Percentiles rank a stretch among this genome's conserved stretches.
Conservation (phyloP, 1,140 invertebrate genomes). For the Mamestra configurata region DNA sequence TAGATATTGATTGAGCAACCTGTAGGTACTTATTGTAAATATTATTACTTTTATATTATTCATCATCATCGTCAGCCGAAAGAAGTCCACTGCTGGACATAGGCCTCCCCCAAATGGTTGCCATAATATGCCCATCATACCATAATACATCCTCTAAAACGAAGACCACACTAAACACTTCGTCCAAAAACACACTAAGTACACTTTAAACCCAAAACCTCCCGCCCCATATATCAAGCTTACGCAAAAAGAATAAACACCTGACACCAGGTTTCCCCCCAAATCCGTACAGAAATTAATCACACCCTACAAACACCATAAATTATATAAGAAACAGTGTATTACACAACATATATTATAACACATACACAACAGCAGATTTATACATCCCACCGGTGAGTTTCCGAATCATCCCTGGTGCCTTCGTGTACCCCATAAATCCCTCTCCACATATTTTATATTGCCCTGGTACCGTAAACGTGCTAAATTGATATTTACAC, state of each 20-base stretch:
- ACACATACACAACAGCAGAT: constrained; percentile 33
- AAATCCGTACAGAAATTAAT: constrained; percentile 46
- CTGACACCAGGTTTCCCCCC: constrained; percentile 27
- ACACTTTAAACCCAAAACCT: not conserved
- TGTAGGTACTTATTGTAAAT: too few relatives aligned
- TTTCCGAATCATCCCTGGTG: constrained; percentile 31
- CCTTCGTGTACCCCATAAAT: constrained; percentile 17
- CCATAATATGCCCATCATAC: too few relatives aligned
- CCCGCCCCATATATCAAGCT: constrained; percentile 8
- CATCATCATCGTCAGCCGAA: too few relatives aligned
- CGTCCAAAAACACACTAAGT: not conserved
- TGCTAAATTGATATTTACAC: constrained; percentile 62
- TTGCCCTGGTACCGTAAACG: constrained; percentile 37
- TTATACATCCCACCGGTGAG: constrained; percentile 43
- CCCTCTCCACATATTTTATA: constrained; percentile 46
- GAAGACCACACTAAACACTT: not conserved
- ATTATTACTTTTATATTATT: too few relatives aligned
- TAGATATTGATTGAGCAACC: too few relatives aligned
- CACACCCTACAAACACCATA: constrained; percentile 45
- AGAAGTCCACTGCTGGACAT: too few relatives aligned
- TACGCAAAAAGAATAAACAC: constrained; percentile 24
- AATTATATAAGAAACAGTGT: constrained; percentile 45
- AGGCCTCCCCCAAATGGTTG: too few relatives aligned
- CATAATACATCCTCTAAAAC: too few relatives aligned
- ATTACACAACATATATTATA: too few relatives aligned